phyloP scores from a whole-genome alignment of 2,797 vertebrate species.

The Phrynocephalus forsythii region DNA sequence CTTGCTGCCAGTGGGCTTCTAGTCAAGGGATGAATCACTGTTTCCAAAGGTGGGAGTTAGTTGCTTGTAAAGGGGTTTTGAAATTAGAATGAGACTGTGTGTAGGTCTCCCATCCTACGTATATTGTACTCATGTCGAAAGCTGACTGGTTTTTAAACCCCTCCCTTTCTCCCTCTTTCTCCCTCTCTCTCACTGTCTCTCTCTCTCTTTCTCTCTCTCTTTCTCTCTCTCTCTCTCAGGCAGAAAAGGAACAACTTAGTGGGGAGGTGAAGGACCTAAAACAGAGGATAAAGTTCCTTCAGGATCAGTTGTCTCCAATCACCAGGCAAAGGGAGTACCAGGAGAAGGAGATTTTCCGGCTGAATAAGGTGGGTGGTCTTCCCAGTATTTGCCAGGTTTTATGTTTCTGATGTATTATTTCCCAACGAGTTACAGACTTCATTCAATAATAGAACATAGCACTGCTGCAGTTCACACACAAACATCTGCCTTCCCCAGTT shows the following conservation, averaged over 20 bases:
- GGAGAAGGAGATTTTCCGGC: slow-evolving; percentile 96
- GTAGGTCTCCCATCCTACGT: background rate
- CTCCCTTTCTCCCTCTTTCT: background rate
- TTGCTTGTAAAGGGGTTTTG: background rate
- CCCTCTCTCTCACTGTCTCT: slow-evolving; percentile 19
- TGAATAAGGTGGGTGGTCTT: slow-evolving; percentile 86
- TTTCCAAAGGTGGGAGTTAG: background rate
- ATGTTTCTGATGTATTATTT: background rate
- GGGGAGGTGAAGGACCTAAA: slow-evolving; percentile 90
- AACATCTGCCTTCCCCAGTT: background rate
- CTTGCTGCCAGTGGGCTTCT: background rate
- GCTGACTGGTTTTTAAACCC: slow-evolving; percentile 19
- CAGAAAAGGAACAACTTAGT: slow-evolving; percentile 90
- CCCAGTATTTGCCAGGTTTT: background rate
- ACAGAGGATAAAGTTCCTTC: slow-evolving; percentile 91
- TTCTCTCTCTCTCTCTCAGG: slow-evolving; percentile 72
- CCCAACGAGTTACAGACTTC: background rate
- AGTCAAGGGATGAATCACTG: background rate
- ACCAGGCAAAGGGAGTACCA: slow-evolving; percentile 95
- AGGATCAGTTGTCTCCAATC: slow-evolving; percentile 92
- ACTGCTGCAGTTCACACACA: background rate
- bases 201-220: no score
- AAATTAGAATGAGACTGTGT: background rate
- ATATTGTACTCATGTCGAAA: background rate
- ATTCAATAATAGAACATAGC: background rate